Percentiles rank a stretch among this genome's conserved stretches.
phyloP scores from a whole-genome alignment of 2,888 invertebrate genomes.

The Neoaliturus tenellus region DNA sequence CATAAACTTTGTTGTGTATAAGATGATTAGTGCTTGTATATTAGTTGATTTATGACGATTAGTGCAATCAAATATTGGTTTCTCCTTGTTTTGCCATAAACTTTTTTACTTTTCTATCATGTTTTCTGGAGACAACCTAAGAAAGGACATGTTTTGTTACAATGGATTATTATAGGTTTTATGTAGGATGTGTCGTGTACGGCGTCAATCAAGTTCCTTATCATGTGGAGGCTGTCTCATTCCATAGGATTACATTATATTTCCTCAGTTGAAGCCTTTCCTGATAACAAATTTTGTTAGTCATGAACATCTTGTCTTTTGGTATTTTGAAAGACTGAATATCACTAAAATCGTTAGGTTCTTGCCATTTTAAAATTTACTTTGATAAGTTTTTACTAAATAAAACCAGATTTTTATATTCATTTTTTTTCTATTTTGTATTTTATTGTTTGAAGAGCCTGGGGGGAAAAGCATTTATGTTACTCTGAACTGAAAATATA shows the following conservation, averaged over 20 bases:
- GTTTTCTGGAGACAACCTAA: background rate
- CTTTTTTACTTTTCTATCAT: conserved; percentile 6
- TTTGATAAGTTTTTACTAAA: background rate
- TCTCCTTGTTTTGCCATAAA: background rate
- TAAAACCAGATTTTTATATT: background rate
- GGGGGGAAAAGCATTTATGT: no score
- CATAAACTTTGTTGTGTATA: conserved; percentile 2
- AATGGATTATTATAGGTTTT: conserved; percentile 1
- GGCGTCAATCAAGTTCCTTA: background rate
- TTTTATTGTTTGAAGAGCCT: background rate
- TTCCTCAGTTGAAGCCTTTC: background rate
- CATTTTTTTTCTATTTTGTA: no score
- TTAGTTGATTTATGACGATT: background rate
- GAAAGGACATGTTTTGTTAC: background rate
- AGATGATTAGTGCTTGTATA: background rate
- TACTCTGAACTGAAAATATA: no score
- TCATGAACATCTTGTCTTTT: background rate
- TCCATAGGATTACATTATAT: background rate
- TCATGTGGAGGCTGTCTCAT: background rate
- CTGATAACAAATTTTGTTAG: conserved; percentile 1
- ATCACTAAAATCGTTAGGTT: background rate
- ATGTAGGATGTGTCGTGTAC: background rate
- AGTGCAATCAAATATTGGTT: conserved; percentile 1
- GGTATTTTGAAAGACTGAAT: conserved; percentile 5
- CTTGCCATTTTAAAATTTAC: background rate